Evolutionary conservation across 1,140 invertebrate genomes (phyloP).

Genomic region (Radopholus similis): DNA sequence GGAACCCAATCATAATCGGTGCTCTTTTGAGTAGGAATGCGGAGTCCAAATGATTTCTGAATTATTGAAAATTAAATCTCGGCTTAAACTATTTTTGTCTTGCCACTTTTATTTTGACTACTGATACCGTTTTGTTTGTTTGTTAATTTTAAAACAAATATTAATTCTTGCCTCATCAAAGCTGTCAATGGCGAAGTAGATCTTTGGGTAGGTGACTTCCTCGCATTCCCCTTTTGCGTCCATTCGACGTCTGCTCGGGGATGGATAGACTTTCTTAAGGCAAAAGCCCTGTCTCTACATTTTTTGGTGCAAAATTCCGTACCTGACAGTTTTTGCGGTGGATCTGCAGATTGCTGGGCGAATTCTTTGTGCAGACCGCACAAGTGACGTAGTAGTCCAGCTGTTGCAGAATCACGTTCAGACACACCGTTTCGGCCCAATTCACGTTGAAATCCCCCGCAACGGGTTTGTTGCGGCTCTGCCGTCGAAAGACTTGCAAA

Average conservation of each 20-base stretch:
- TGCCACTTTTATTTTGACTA: no score
- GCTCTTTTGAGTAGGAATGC: no score
- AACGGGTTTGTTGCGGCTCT: slow-evolving; percentile 89
- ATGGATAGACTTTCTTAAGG: slow-evolving; percentile 80
- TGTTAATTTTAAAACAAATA: no score
- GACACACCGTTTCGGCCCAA: slow-evolving; percentile 98
- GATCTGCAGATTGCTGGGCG: slow-evolving; percentile 89
- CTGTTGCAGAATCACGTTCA: slow-evolving; percentile 96
- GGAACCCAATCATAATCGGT: no score
- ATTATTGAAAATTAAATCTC: no score
- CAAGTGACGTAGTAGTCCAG: slow-evolving; percentile 91
- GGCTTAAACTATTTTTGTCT: no score
- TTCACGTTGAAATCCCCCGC: slow-evolving; percentile 85
- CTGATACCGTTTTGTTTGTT: no score
- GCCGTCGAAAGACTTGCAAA: slow-evolving; percentile 76
- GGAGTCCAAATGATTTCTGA: not conserved
- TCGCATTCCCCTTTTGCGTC: slow-evolving; percentile 95
- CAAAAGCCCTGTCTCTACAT: slow-evolving; percentile 7
- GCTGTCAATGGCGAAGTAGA: slow-evolving; percentile 98
- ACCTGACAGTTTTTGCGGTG: slow-evolving; percentile 84
- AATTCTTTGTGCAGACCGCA: slow-evolving; percentile 93
- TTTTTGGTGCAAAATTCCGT: slow-evolving; percentile 13
- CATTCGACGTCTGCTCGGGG: slow-evolving; percentile 89
- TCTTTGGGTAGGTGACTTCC: slow-evolving; percentile 96
- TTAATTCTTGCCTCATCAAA: slow-evolving; percentile 83